These are phyloP conservation scores for Onthophagus taurus DNA, from an alignment of 1,140 invertebrate genomes.

Conservation along the genomic window DNA sequence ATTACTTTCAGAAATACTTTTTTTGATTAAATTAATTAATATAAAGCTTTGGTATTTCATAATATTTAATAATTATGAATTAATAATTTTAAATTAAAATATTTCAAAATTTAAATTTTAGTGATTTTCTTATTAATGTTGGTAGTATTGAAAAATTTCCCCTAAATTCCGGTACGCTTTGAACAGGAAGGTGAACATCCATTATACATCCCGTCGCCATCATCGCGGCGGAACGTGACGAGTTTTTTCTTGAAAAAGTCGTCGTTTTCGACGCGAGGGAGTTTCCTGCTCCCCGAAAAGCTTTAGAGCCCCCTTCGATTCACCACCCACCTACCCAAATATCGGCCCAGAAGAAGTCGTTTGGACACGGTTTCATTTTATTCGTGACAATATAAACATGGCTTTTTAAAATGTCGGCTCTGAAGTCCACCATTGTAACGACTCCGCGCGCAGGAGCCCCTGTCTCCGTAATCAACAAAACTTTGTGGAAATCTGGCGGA, in stretches of 20 bases:
- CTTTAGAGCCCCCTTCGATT: conserved; percentile 11
- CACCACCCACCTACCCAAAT: conserved; percentile 23
- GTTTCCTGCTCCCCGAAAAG: conserved; percentile 17
- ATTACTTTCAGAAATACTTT: no score
- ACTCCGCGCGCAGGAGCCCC: conserved; percentile 61
- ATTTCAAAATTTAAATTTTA: not conserved
- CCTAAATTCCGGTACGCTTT: conserved; percentile 5
- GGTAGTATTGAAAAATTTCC: conserved; percentile 7
- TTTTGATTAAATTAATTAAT: no score
- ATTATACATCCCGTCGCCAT: conserved; percentile 53
- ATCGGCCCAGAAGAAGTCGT: conserved; percentile 30
- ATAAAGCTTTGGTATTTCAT: no score
- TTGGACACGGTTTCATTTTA: conserved; percentile 43
- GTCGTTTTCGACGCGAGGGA: conserved; percentile 51
- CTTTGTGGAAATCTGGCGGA: conserved; percentile 36
- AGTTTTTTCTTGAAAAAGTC: conserved; percentile 41
- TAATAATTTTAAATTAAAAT: not conserved
- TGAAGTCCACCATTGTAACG: conserved; percentile 50
- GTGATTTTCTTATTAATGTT: conserved; percentile 1
- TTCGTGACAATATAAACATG: conserved; percentile 56
- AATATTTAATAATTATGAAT: not conserved
- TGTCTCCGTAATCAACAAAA: conserved; percentile 35
- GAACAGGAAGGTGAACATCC: conserved; percentile 2
- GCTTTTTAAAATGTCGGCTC: conserved; percentile 70
- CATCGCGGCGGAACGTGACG: conserved; percentile 46